phyloP scores from a whole-genome alignment of 1,140 invertebrate genomes.

The Agrypnia vestita region DNA sequence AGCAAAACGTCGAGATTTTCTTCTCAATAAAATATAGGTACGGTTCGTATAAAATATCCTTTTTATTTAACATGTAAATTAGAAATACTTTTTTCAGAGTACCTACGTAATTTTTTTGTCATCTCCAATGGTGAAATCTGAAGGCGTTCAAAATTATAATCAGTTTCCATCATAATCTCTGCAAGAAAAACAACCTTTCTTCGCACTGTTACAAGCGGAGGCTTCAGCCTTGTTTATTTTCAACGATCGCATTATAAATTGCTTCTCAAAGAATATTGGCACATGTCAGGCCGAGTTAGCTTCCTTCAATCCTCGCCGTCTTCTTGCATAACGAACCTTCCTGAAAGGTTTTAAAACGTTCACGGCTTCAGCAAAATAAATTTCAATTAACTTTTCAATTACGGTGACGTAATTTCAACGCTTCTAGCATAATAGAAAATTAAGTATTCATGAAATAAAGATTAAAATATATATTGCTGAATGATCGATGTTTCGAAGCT shows the following conservation, averaged over 20 bases:
- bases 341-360: constrained; percentile 46
- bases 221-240: constrained; percentile 51
- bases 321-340: constrained; percentile 51
- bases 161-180: constrained; percentile 41
- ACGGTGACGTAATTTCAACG: constrained; percentile 31
- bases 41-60: no score
- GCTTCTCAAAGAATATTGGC: constrained; percentile 53
- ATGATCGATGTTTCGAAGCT: no score
- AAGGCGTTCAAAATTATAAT: constrained; percentile 22
- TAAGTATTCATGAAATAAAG: constrained; percentile 41
- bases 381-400: constrained; percentile 46
- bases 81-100: neutral
- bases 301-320: constrained; percentile 17
- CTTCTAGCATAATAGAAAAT: constrained; percentile 18
- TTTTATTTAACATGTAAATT: no score
- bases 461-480: constrained; percentile 9
- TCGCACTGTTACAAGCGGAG: constrained; percentile 11
- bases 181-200: constrained; percentile 22
- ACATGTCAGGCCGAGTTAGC: constrained; percentile 52
- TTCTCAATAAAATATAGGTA: no score
- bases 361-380: constrained; percentile 31
- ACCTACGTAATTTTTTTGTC: neutral
- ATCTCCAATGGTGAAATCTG: neutral
- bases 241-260: constrained; percentile 49
- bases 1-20: no score